Evolutionary conservation across 2,113 vertebrate genomes (phyloP).

Genomic region (Ardeotis arabs): DNA sequence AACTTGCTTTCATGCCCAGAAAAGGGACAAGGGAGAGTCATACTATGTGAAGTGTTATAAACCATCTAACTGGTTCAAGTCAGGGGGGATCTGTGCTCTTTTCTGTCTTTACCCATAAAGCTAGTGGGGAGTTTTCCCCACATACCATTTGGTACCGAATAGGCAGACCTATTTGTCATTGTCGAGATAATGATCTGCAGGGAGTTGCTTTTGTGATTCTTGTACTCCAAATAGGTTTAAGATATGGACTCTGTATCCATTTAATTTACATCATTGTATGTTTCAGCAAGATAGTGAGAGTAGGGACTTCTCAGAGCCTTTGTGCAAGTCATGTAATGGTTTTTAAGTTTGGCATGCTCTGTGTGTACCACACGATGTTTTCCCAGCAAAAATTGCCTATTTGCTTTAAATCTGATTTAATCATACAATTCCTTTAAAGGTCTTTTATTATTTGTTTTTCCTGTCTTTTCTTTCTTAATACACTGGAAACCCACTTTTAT

Average conservation of each 20-base stretch:
- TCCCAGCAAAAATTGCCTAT: neutral
- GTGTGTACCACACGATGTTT: neutral
- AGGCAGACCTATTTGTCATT: neutral
- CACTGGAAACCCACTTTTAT: neutral
- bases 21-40: neutral
- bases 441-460: neutral
- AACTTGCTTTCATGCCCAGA: neutral
- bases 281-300: neutral
- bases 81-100: accelerated
- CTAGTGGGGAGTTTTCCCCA: accelerated
- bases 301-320: neutral
- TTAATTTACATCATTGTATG: neutral
- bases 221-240: neutral
- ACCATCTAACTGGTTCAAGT: neutral
- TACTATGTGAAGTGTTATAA: neutral
- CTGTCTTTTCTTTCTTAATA: neutral
- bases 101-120: neutral
- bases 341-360: neutral
- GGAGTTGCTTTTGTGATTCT: neutral
- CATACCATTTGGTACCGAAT: neutral
- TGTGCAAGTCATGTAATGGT: neutral
- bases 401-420: neutral
- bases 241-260: neutral
- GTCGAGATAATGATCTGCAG: neutral
- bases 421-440: neutral